Conservation (phyloP, 2,888 invertebrate species). For the Polylopha cassiicola region DNA sequence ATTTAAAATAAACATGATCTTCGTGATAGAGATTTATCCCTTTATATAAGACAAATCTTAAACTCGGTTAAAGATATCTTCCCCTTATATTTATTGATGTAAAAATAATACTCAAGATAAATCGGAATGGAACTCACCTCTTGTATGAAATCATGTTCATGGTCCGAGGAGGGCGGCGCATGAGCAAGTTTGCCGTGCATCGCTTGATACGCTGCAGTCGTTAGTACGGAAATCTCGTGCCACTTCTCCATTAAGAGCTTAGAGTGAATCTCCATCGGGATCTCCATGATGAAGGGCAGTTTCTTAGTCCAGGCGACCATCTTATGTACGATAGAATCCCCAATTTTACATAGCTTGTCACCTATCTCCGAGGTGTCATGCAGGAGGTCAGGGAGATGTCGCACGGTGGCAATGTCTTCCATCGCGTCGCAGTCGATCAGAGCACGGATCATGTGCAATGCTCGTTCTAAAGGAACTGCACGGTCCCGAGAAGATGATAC, state of each 20-base stretch:
- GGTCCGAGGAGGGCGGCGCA: conserved; percentile 65
- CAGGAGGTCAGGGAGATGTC: conserved; percentile 92
- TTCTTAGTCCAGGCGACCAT: conserved; percentile 99
- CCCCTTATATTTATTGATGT: too few relatives aligned
- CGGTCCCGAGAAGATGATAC: conserved; percentile 92
- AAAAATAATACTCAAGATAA: too few relatives aligned
- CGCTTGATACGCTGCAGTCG: conserved; percentile 95
- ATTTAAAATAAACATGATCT: too few relatives aligned
- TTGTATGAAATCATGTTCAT: conserved; percentile 89
- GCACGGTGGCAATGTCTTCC: conserved; percentile 95
- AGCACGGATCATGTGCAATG: conserved; percentile 92
- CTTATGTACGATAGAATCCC: conserved; percentile 98
- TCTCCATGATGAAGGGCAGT: conserved; percentile 96
- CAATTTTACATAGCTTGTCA: conserved; percentile 95
- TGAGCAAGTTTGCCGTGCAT: conserved; percentile 83
- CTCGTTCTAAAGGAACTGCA: conserved; percentile 88
- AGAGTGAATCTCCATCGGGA: conserved; percentile 97
- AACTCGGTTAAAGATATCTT: too few relatives aligned
- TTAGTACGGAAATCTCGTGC: conserved; percentile 96
- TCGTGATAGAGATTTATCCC: too few relatives aligned
- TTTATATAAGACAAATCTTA: too few relatives aligned
- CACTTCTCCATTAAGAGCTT: conserved; percentile 97
- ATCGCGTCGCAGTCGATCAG: conserved; percentile 98
- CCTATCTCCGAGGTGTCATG: conserved; percentile 94
- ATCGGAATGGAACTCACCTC: conserved; percentile 79